A percentile compares a stretch with the other conserved stretches of the same genome.
Conservation (phyloP, 2,888 invertebrate genomes). For the Trichopria drosophilae region DNA sequence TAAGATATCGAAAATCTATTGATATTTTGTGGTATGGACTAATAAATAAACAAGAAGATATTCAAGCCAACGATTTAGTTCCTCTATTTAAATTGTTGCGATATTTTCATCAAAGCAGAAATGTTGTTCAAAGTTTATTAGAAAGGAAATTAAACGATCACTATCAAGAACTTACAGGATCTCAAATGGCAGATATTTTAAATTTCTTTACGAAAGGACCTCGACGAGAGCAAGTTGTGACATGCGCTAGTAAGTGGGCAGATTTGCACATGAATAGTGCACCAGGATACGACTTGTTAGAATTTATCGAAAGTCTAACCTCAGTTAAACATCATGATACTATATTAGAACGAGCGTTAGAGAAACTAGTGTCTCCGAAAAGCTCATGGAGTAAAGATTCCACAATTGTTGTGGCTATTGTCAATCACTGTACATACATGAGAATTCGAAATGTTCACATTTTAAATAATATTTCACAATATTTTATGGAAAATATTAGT, state of each 20-base stretch:
- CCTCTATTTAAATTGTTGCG: constrained; percentile 64
- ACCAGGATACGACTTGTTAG: constrained; percentile 62
- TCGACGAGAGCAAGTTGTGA: constrained; percentile 47
- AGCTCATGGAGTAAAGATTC: constrained; percentile 59
- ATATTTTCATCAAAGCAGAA: constrained; percentile 65
- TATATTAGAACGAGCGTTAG: constrained; percentile 64
- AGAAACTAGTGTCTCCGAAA: constrained; percentile 66
- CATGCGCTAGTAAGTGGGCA: constrained; percentile 63
- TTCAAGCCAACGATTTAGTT: constrained; percentile 64
- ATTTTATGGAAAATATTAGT: constrained; percentile 60
- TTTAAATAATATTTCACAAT: constrained; percentile 64
- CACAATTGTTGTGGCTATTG: constrained; percentile 64
- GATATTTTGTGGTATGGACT: constrained; percentile 73
- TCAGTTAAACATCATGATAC: constrained; percentile 63
- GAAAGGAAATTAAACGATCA: constrained; percentile 64
- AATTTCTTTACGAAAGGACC: constrained; percentile 55
- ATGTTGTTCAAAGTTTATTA: constrained; percentile 64
- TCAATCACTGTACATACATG: constrained; percentile 67
- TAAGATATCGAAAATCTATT: constrained; percentile 61
- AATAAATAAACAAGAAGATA: constrained; percentile 59
- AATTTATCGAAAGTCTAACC: constrained; percentile 63
- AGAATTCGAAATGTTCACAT: constrained; percentile 64
- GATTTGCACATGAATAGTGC: constrained; percentile 65
- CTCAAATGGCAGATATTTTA: constrained; percentile 61
- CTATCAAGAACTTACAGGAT: constrained; percentile 63